Base-by-base conservation (phyloP, 2,797 vertebrate species). In the Morus bassanus region DNA sequence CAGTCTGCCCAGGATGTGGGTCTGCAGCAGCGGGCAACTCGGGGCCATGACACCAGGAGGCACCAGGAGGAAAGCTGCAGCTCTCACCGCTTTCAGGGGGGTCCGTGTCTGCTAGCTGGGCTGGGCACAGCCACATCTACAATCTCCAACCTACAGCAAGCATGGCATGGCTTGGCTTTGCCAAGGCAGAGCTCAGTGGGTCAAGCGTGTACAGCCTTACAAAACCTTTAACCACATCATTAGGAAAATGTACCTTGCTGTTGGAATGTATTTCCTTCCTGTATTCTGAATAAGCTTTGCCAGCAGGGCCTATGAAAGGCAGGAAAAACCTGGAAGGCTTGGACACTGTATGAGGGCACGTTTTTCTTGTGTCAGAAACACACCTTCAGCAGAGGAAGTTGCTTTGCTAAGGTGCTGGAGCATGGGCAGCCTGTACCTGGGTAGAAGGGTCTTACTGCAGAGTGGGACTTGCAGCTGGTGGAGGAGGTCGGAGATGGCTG, bases 161-260 rank as follows among this genome's bases (percentile, higher is more conserved):
- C 41, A 54, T 1, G 0, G 53, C 3, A 0, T 1, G 0, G 8
- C 2, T 3, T 3, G 10, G 65, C 65, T 78, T 57, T 43, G 64
- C 31, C 8, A 35, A 45, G n/a, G 35, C 73, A 35, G 45, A 78
- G 39, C 43, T 72, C 48, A 7, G n/a, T 2, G 2, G 9, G n/a
- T 18, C 3, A 12, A 45, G 50, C 4, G 2, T 3, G 7, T 33
- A 28, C 19, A 74, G 56, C 33, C 51, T 41, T 27, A 30, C 33
- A 18, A 78, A 88, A 64, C 12, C 27, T 45, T 50, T 39, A 69
- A 39, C 21, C 17, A 11, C 46, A 35, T 48, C n/a, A 18, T 31
- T 9, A 45, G 68, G 41, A 53, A n/a, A 91, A 45, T 0, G 1
- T 6, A 25, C 37, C 28, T 61, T 8, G 9, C 48, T 83, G 37